Evolutionary conservation across 1,140 invertebrate genomes (phyloP).

Genomic region (Forficula auricularia): DNA sequence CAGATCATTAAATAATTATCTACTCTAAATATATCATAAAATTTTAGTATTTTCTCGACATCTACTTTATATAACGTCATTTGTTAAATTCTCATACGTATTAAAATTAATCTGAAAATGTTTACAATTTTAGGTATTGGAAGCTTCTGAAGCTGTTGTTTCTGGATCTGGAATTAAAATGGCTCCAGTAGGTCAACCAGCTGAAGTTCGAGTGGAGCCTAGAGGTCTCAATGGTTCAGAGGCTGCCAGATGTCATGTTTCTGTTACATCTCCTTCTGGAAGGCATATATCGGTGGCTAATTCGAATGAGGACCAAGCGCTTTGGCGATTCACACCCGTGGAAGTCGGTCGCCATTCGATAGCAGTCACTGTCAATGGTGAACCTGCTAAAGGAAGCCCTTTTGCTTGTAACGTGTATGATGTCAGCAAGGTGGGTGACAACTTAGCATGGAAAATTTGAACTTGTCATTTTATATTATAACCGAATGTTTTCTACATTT

Average conservation of each 20-base stretch:
- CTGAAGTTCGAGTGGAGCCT: constrained; percentile 42
- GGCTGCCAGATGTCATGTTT: constrained; percentile 37
- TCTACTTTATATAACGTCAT: too few species aligned
- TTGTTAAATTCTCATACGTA: too few species aligned
- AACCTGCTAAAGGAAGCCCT: constrained; percentile 74
- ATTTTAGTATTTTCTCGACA: too few species aligned
- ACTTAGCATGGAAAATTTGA: too few species aligned
- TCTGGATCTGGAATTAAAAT: constrained; percentile 40
- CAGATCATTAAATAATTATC: too few species aligned
- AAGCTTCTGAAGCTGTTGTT: constrained; percentile 38
- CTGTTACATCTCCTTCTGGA: constrained; percentile 60
- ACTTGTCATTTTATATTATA: too few species aligned
- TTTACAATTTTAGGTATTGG: constrained; percentile 27
- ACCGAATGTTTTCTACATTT: too few species aligned
- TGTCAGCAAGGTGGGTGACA: constrained; percentile 72
- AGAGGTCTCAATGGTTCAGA: constrained; percentile 23
- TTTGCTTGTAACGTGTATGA: constrained; percentile 87
- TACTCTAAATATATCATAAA: too few species aligned
- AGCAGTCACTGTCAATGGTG: constrained; percentile 57
- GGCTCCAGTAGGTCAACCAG: constrained; percentile 36
- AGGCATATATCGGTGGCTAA: constrained; percentile 20
- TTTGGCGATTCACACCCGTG: constrained; percentile 44
- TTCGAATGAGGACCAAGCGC: too few species aligned
- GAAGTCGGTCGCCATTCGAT: constrained; percentile 76
- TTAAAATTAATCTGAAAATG: constrained; percentile 3